These are phyloP conservation scores for Idaea straminata DNA, from an alignment of 2,888 invertebrate species.

Conservation along the genomic window DNA sequence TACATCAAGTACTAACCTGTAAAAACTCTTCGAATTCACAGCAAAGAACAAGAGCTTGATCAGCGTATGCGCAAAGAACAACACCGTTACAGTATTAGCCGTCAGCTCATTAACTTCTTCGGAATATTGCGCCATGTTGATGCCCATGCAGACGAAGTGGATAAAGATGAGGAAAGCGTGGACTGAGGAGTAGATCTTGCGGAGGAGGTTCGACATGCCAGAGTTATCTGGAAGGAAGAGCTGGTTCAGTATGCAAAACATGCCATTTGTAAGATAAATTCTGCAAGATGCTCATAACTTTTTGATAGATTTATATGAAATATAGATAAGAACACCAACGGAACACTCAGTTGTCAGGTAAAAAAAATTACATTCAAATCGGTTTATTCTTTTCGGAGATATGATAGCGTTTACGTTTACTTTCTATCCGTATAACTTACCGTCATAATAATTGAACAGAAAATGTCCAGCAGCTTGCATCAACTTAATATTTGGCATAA, in stretches of 20 bases:
- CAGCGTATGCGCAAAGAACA: conserved; percentile 89
- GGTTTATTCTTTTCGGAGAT: too few relatives aligned
- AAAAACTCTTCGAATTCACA: conserved; percentile 85
- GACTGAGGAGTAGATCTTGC: conserved; percentile 80
- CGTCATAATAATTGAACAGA: conserved; percentile 87
- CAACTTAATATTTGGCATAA: conserved; percentile 89
- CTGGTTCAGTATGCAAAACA: conserved; percentile 11
- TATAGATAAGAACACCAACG: neutral
- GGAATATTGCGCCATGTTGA: conserved; percentile 85
- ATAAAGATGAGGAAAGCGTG: conserved; percentile 82
- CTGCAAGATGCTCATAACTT: neutral
- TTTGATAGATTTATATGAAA: neutral
- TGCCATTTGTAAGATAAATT: neutral
- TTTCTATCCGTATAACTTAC: conserved; percentile 55
- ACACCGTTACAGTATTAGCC: conserved; percentile 89
- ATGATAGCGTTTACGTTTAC: too few relatives aligned
- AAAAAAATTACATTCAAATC: neutral
- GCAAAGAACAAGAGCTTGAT: conserved; percentile 88
- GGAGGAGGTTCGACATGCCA: conserved; percentile 75
- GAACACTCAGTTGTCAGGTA: neutral
- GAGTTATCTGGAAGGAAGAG: conserved; percentile 48
- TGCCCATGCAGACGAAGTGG: conserved; percentile 82
- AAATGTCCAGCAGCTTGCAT: conserved; percentile 90
- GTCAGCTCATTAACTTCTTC: conserved; percentile 87
- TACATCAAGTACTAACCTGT: conserved; percentile 76